Conservation (phyloP, 1,140 invertebrate genomes). For the Panulirus ornatus region DNA sequence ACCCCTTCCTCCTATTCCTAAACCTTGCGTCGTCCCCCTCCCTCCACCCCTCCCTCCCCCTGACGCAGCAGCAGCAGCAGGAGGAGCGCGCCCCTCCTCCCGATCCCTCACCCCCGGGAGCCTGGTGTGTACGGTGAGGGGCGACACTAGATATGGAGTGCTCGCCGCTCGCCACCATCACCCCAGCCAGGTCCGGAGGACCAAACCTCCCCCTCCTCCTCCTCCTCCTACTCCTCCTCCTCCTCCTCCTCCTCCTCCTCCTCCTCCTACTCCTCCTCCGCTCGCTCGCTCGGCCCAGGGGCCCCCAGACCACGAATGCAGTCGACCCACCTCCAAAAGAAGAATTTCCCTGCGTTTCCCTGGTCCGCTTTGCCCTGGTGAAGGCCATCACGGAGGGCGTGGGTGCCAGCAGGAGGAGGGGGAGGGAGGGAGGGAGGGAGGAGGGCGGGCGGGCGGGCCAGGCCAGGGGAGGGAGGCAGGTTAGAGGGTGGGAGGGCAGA, state of each 20-base stretch:
- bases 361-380: background rate
- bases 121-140: background rate
- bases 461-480: background rate
- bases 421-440: background rate
- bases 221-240: too few species aligned
- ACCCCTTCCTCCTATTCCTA: too few species aligned
- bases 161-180: conserved; percentile 14
- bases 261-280: too few species aligned
- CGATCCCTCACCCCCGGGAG: background rate
- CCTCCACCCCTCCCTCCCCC: background rate
- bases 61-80: background rate
- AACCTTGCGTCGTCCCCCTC: too few species aligned
- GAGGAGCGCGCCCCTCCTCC: background rate
- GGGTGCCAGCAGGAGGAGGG: conserved; percentile 1
- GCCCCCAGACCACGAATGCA: conserved; percentile 25
- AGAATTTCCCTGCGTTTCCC: conserved; percentile 19
- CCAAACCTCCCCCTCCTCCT: conserved; percentile 37
- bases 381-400: background rate
- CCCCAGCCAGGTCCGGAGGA: background rate
- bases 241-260: too few species aligned
- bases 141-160: background rate
- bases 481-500: background rate
- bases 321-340: conserved; percentile 18
- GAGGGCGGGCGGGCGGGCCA: background rate
- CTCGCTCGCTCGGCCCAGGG: conserved; percentile 13